Evolutionary conservation across 2,797 vertebrate species (phyloP).

Genomic region (Astyanax mexicanus): DNA sequence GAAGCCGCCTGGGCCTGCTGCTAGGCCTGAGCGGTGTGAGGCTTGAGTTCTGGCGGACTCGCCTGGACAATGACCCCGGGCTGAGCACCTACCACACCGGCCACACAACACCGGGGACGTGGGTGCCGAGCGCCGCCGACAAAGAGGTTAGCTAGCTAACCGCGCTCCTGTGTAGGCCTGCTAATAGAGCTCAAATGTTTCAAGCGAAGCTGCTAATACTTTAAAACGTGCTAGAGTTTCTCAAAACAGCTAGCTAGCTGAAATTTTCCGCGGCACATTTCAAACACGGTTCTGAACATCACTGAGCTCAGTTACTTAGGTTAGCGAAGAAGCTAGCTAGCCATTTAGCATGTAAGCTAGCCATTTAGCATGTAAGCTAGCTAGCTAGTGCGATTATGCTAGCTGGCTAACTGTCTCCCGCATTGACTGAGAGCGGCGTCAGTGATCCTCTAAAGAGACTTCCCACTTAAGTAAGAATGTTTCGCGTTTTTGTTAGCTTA

Average conservation of each 20-base stretch:
- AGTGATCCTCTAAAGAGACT: no score
- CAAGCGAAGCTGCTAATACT: background rate
- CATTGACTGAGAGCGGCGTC: conserved; percentile 31
- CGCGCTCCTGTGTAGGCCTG: no score
- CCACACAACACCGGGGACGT: conserved; percentile 27
- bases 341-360: no score
- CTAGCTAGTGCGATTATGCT: background rate
- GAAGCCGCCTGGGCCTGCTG: conserved; percentile 67
- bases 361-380: conserved; percentile 13
- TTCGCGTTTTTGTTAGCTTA: no score
- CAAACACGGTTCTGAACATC: conserved; percentile 40
- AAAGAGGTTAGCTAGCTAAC: background rate
- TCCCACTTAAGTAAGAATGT: no score
- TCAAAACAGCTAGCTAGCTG: background rate
- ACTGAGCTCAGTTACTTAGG: conserved; percentile 19
- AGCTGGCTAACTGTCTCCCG: conserved; percentile 17
- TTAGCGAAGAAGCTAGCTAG: conserved; percentile 6
- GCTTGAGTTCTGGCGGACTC: conserved; percentile 53
- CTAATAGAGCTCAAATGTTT: background rate
- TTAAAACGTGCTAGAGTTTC: no score
- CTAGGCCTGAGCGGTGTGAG: conserved; percentile 66
- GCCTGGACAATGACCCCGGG: conserved; percentile 54
- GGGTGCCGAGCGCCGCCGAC: conserved; percentile 7
- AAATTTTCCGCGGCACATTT: conserved; percentile 53
- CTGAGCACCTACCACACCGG: conserved; percentile 30